phyloP scores from a whole-genome alignment of 2,113 vertebrate species.

The Alectura lathami region DNA sequence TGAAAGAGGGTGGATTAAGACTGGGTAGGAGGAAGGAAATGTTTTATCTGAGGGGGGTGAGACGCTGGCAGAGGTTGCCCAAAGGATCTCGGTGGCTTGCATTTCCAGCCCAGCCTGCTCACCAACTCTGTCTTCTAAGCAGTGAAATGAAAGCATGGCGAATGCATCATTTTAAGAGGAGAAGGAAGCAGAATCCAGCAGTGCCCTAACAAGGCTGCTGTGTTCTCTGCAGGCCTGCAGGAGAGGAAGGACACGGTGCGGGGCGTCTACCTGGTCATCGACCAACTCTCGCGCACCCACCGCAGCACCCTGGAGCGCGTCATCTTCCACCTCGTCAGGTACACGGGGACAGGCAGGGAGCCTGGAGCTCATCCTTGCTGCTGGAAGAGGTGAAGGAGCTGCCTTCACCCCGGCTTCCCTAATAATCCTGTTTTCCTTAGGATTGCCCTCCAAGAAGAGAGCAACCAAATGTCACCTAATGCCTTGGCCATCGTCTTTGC shows the following conservation, averaged over 20 bases:
- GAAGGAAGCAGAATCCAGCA: neutral
- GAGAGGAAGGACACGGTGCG: slow-evolving; percentile 91
- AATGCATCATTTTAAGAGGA: neutral
- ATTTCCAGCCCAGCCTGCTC: neutral
- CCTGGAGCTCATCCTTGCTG: neutral
- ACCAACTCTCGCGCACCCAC: slow-evolving; percentile 94
- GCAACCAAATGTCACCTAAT: slow-evolving; percentile 97
- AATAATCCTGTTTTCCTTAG: slow-evolving; percentile 69
- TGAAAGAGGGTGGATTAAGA: neutral
- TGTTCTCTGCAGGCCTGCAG: slow-evolving; percentile 82
- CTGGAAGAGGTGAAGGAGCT: neutral
- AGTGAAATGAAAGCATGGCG: neutral
- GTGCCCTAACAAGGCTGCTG: neutral
- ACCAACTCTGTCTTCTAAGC: neutral
- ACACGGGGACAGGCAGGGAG: neutral
- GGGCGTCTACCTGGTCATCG: slow-evolving; percentile 93
- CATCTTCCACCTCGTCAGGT: slow-evolving; percentile 98
- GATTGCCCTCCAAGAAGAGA: slow-evolving; percentile 94
- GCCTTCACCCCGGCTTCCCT: neutral
- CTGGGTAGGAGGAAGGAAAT: neutral
- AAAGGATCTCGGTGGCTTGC: too few relatives aligned
- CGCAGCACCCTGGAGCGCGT: slow-evolving; percentile 94
- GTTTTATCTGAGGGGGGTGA: neutral
- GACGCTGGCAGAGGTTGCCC: neutral
- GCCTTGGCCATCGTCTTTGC: slow-evolving; percentile 98